These are phyloP conservation scores for Lissonota sp. DNA, from an alignment of 2,888 invertebrate species.

Conservation along the genomic window DNA sequence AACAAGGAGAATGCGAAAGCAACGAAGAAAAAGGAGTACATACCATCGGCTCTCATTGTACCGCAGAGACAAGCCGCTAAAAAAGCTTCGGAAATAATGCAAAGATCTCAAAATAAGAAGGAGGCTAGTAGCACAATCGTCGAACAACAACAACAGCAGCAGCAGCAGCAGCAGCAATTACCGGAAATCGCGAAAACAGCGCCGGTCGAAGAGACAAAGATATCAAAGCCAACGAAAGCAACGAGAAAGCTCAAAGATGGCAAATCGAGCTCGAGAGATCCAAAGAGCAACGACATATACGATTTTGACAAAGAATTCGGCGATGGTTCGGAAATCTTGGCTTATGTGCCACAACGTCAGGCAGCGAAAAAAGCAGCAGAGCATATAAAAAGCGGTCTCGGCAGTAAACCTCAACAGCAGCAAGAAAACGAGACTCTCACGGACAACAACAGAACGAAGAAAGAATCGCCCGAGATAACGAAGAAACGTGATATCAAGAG, in stretches of 20 bases:
- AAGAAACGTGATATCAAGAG: conserved; percentile 74
- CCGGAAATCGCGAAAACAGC: conserved; percentile 81
- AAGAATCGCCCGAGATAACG: conserved; percentile 73
- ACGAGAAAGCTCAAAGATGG: conserved; percentile 78
- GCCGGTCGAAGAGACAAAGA: conserved; percentile 64
- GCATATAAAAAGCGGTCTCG: conserved; percentile 93
- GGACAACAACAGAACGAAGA: conserved; percentile 77
- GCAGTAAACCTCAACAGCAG: conserved; percentile 84
- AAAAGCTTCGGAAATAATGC: conserved; percentile 95
- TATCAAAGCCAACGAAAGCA: conserved; percentile 66
- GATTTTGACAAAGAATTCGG: conserved; percentile 88
- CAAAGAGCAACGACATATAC: conserved; percentile 84
- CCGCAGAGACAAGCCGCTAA: conserved; percentile 96
- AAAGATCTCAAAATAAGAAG: conserved; percentile 86
- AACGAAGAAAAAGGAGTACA: conserved; percentile 84
- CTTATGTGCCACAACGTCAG: conserved; percentile 95
- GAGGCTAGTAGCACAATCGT: conserved; percentile 69
- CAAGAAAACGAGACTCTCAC: conserved; percentile 72
- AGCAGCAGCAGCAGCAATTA: conserved; percentile 72
- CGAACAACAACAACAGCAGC: conserved; percentile 24
- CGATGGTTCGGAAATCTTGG: conserved; percentile 87
- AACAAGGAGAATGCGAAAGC: conserved; percentile 84
- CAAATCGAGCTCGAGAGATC: conserved; percentile 77
- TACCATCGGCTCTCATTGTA: conserved; percentile 93
- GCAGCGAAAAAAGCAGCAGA: conserved; percentile 97